Conservation (phyloP, 2,888 invertebrate species). For the Spilosoma lubricipeda region DNA sequence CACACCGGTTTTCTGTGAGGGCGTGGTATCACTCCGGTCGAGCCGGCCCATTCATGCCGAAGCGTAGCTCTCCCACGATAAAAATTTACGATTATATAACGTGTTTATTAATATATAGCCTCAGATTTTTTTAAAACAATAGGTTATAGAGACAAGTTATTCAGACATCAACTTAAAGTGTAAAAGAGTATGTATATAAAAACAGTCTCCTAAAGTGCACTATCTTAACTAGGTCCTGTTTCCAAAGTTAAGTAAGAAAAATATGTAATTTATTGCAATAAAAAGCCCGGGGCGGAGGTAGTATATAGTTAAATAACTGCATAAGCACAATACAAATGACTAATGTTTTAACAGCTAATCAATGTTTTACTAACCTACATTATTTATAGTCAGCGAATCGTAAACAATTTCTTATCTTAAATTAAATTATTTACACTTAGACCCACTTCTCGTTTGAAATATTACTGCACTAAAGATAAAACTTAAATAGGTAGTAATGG, state of each 20-base stretch:
- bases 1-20: no score
- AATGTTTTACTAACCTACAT: conserved; percentile 21
- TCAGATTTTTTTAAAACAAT: not conserved
- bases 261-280: not conserved
- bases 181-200: no score
- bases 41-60: no score
- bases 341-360: conserved; percentile 17
- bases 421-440: conserved; percentile 18
- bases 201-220: no score
- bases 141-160: not conserved
- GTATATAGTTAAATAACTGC: not conserved
- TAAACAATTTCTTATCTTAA: conserved; percentile 27
- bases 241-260: not conserved
- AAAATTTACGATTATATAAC: not conserved
- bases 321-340: conserved; percentile 10
- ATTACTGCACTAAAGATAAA: not conserved
- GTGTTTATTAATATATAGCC: not conserved
- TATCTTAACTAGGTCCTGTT: no score
- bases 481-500: not conserved
- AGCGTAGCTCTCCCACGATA: no score
- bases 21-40: no score
- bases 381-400: conserved; percentile 18
- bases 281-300: not conserved
- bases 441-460: not conserved
- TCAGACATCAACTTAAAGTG: not conserved